Percentiles rank a stretch among this genome's conserved stretches.
Evolutionary conservation across 1,140 invertebrate genomes (phyloP).

Genomic region (Thaumetopoea pityocampa): DNA sequence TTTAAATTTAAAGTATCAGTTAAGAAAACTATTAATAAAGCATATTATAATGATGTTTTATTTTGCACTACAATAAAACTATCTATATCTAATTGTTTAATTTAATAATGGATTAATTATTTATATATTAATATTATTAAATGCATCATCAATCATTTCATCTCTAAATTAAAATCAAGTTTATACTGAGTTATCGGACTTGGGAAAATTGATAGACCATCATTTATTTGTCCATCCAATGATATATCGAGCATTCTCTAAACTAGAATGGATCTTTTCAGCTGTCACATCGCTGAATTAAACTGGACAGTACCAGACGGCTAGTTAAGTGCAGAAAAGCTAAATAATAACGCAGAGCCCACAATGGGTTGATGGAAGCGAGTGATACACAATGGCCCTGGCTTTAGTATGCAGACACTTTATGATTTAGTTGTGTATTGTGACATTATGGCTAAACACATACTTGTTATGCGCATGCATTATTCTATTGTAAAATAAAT

Average conservation of each 20-base stretch:
- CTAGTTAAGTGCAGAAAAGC: conserved; percentile 35
- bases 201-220: conserved; percentile 16
- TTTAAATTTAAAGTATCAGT: no score
- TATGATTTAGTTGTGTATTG: conserved; percentile 12
- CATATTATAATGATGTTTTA: no score
- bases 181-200: not conserved
- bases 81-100: no score
- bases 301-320: conserved; percentile 30
- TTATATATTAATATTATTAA: no score
- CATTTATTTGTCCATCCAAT: conserved; percentile 21
- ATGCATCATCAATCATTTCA: not conserved
- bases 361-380: conserved; percentile 43
- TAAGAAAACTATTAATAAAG: no score
- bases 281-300: conserved; percentile 31
- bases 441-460: conserved; percentile 4
- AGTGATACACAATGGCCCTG: conserved; percentile 41
- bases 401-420: conserved; percentile 16
- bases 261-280: conserved; percentile 31
- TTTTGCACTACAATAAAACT: no score
- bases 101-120: no score
- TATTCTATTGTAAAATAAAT: no score
- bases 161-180: conserved; percentile 7
- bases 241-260: conserved; percentile 40
- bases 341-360: conserved; percentile 44
- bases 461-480: no score